These are phyloP conservation scores for Ctenodactylus gundi DNA, from an alignment of 2,113 vertebrate species.

Conservation along the genomic window DNA sequence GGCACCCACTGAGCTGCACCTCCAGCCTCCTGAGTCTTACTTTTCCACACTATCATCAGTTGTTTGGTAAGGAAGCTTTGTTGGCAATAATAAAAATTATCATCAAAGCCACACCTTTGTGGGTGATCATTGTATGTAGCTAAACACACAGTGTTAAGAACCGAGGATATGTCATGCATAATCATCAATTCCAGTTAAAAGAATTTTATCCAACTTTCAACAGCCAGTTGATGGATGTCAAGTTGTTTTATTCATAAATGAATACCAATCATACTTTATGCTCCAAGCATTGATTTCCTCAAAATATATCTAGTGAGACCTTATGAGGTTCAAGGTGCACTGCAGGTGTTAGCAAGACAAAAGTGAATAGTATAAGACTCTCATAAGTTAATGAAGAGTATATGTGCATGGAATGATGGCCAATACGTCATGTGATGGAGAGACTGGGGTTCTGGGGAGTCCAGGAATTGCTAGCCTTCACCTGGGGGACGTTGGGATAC, in stretches of 20 bases:
- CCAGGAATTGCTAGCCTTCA: not conserved
- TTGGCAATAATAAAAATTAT: not conserved
- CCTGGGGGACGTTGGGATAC: not conserved
- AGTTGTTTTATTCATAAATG: conserved; percentile 11
- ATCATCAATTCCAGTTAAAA: not conserved
- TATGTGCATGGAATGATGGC: not conserved
- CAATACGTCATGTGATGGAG: not conserved
- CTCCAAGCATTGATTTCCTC: not conserved
- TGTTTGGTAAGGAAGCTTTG: not conserved
- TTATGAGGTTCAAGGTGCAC: not conserved
- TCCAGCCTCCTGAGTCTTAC: not conserved
- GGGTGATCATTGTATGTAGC: not conserved
- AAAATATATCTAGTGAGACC: not conserved
- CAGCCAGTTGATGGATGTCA: not conserved
- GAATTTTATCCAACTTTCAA: not conserved
- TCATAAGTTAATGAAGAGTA: not conserved
- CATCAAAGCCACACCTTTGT: not conserved
- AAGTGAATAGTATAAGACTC: not conserved
- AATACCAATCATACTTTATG: not conserved
- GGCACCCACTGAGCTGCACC: too few species aligned
- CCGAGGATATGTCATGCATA: not conserved
- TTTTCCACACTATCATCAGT: not conserved
- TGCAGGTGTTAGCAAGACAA: not conserved
- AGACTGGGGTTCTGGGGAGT: not conserved
- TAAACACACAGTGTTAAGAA: not conserved